Evolutionary conservation across 2,113 vertebrate species (phyloP), one percentile per base, ranked within the genome.

Genomic region (Crypturellus undulatus): DNA sequence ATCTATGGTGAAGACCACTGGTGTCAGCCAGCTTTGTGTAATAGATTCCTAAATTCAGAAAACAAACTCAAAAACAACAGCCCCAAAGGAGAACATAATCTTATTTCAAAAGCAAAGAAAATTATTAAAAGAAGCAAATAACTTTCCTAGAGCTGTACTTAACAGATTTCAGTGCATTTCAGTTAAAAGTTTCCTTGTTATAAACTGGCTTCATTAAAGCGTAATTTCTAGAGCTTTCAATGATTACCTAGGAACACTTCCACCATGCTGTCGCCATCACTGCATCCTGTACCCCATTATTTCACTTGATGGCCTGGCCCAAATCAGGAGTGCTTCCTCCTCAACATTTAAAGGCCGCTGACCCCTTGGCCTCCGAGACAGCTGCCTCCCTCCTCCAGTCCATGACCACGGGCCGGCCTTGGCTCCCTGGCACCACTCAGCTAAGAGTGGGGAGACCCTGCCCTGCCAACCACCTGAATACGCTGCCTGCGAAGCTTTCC

Each of bases 381-480:
- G 54, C 26, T 17, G 28, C 26, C 54, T 56, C 26, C 15, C 26
- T 56, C 28, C 14, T 17, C 14, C 28, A 30, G 12, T 17, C 54
- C 8, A 10, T 16, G 54, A 17, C 54, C 28, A 56, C 6, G 28
- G 52, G 17, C 54, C 10, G 8, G 54, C 54, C 54, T 30, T 30
- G 54, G 26, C 54, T 56, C 54, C 28, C 54, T 20, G 54, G 54
- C 15, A 30, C 28, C 18, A 17, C 54, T 56, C 54, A 56, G 28
- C 28, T 15, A 17, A 17, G 54, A 8, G 54, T 8, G 15, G 26
- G 14, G 15, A 30, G 54, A 56, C 54, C 54, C 15, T 56, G 54
- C 18, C 15, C 20, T 6, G 0, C 11, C 28, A 26, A 68, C 11
- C 54, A 34, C 3, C 0, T 10, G 8, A 28, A 32, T 52, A 38